These are phyloP conservation scores for Anser cygnoides DNA, from an alignment of 2,113 vertebrate species.

Conservation along the genomic window DNA sequence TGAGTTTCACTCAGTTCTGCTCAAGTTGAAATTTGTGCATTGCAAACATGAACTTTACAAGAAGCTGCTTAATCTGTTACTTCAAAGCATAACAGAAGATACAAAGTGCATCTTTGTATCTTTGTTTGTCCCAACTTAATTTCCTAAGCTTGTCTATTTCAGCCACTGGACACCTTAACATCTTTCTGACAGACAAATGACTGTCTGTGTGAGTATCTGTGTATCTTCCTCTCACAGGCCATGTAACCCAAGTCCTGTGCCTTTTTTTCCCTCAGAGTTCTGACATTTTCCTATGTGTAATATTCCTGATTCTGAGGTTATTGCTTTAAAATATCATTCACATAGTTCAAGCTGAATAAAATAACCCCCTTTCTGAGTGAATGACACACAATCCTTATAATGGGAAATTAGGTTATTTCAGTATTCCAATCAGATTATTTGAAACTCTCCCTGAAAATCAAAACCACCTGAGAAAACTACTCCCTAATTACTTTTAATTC, in stretches of 20 bases:
- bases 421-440: not conserved
- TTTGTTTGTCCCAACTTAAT: not conserved
- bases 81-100: not conserved
- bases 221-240: not conserved
- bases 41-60: not conserved
- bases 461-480: not conserved
- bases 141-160: not conserved
- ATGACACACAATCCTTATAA: not conserved
- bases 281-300: not conserved
- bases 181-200: not conserved
- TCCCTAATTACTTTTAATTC: not conserved
- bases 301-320: not conserved
- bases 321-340: not conserved
- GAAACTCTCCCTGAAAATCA: not conserved
- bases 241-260: not conserved
- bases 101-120: not conserved
- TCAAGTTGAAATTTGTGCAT: not conserved
- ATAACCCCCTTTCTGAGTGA: not conserved
- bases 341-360: not conserved
- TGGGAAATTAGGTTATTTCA: not conserved
- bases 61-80: not conserved
- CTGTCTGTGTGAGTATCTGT: not conserved
- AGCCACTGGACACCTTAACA: not conserved
- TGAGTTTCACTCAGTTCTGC: not conserved
- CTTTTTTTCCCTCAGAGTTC: not conserved